Base-by-base conservation (phyloP, 2,888 invertebrate species). In the Hydraecia micacea region DNA sequence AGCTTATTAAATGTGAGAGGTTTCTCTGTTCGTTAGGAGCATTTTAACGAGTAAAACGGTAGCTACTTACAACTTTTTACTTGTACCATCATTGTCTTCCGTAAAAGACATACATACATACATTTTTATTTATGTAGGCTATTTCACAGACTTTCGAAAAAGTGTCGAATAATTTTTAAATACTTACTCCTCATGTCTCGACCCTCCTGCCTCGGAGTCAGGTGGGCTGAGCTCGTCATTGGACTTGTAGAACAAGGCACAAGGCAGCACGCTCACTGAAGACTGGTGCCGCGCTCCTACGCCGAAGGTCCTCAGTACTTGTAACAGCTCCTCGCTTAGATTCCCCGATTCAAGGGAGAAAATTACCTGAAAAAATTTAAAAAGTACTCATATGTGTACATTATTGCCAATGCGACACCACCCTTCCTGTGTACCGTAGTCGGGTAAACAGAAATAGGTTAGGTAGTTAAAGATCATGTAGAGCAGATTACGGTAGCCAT, bases 251-350 rank as follows among this genome's bases (percentile, higher is more conserved):
- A 97, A 97, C 46, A 97, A 93, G n/a, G 97, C 96, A 89, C 98
- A 98, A 25, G 98, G 98, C 83, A 98, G 93, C 69, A 98, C 97
- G 79, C 97, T 97, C 72, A 98, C 96, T 7, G 97, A 96, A 0
- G 97, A 98, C 74, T 97, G 96, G 80, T 96, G 95, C 32, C 97
- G 96, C 63, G 97, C 95, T 0, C 98, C 98, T 80, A 98, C 97
- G 32, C 97, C 97, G 90, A 97, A 97, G 58, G 97, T 97, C 85
- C 96, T 95, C 62, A 98, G 91, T 25, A 97, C 95, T 80, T 97
- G 97, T 58, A 98, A 93, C 18, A 97, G 93, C 84, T 97, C 97
- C 90, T 98, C 98, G 85, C 97, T 97, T 7, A 95, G 91, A 79
- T 96, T 96, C 25, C 97, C 97, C 5, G 97, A 97, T 75, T 97